phyloP scores from a whole-genome alignment of 2,113 vertebrate genomes.

The Trematocara macrostoma region DNA sequence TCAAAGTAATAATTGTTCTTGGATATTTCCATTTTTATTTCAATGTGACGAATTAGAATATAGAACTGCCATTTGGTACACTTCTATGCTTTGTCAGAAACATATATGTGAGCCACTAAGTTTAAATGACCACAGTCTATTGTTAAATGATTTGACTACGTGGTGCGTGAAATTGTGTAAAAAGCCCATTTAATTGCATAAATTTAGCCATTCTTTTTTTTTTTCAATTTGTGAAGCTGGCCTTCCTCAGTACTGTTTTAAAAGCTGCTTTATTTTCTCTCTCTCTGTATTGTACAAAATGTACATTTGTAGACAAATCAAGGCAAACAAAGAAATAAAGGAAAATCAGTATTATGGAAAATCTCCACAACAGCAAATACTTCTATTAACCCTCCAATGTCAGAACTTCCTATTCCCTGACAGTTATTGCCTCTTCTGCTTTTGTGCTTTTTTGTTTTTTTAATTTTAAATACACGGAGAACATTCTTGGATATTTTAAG shows the following conservation, averaged over 20 bases:
- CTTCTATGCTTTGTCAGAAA: not conserved
- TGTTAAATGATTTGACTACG: not conserved
- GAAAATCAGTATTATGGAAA: not conserved
- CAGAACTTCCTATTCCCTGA: not conserved
- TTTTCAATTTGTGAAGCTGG: not conserved
- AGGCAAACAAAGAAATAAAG: not conserved
- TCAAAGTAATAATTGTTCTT: not conserved
- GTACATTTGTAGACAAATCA: not conserved
- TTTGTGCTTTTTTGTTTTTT: not conserved
- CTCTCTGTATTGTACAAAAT: not conserved
- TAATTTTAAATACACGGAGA: accelerated
- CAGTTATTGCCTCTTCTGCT: not conserved
- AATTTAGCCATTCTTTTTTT: not conserved
- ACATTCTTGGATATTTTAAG: not conserved
- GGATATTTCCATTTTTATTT: not conserved
- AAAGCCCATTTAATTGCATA: not conserved
- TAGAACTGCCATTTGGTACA: not conserved
- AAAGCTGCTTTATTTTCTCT: not conserved
- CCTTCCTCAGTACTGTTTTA: not conserved
- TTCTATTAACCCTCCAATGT: not conserved
- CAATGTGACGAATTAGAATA: accelerated
- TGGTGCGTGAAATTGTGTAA: not conserved
- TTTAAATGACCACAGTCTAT: not conserved
- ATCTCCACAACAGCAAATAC: not conserved
- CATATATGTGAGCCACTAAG: not conserved